These are phyloP conservation scores for Anneissia japonica DNA, from an alignment of 35 echinoderm and acorn worm genomes.

Conservation along the genomic window DNA sequence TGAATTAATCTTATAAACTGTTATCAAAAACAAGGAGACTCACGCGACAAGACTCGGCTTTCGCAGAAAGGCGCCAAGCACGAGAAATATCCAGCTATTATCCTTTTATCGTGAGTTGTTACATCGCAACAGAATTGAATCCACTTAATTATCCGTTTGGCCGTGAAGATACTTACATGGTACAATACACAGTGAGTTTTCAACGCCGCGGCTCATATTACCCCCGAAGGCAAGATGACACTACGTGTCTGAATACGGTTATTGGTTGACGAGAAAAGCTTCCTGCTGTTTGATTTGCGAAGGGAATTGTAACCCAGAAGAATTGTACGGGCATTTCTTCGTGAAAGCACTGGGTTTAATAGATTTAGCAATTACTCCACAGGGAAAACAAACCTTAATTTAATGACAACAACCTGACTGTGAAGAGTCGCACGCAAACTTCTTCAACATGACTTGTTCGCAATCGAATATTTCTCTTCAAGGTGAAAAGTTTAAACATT, in stretches of 20 bases:
- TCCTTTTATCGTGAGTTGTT: neutral
- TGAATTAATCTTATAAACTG: neutral
- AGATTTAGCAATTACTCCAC: neutral
- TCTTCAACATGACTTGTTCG: neutral
- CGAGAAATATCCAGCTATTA: neutral
- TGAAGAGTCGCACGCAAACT: neutral
- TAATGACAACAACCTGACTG: neutral
- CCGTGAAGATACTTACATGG: neutral
- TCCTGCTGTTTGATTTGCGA: neutral
- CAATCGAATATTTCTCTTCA: neutral
- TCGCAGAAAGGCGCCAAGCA: neutral
- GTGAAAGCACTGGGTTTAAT: neutral
- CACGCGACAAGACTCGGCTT: neutral
- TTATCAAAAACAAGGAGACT: neutral
- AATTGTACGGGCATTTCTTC: neutral
- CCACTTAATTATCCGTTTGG: neutral
- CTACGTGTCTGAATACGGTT: neutral
- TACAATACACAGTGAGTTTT: neutral
- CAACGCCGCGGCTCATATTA: neutral
- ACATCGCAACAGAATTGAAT: neutral
- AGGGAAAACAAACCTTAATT: neutral
- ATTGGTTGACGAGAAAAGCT: neutral
- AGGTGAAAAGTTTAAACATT: conserved; percentile 2
- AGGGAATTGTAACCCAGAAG: neutral
- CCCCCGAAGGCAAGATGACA: neutral